Evolutionary conservation across 2,797 vertebrate species (phyloP).

Genomic region (Gobionotothen gibberifrons): DNA sequence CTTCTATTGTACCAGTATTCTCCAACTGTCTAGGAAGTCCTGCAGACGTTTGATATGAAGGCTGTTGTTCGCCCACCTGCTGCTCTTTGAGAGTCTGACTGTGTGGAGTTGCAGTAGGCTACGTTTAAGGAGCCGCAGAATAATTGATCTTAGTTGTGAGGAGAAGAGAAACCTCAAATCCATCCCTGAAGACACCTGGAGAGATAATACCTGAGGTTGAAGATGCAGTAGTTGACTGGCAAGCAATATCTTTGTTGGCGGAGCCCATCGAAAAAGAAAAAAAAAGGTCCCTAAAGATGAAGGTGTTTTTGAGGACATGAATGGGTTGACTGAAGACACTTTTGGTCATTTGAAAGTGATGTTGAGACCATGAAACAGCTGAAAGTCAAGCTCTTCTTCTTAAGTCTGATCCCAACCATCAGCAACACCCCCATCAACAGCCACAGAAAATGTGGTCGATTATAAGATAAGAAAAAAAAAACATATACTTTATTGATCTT

Average conservation of each 20-base stretch:
- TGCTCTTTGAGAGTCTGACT: slow-evolving; percentile 6
- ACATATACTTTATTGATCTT: no score
- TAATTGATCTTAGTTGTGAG: background rate
- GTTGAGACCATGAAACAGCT: slow-evolving; percentile 1
- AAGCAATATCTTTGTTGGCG: background rate
- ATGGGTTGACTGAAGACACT: background rate
- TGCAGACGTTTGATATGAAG: background rate
- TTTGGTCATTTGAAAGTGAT: background rate
- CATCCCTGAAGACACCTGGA: background rate
- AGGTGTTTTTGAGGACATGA: background rate
- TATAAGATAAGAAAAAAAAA: no score
- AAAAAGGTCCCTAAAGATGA: background rate
- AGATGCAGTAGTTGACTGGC: background rate
- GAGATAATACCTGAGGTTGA: background rate
- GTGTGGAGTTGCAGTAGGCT: background rate
- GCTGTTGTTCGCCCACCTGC: background rate
- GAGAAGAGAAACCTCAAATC: background rate
- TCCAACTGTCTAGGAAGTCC: background rate
- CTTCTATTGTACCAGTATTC: background rate
- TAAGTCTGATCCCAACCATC: slow-evolving; percentile 11
- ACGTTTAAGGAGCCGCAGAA: background rate
- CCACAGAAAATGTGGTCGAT: background rate
- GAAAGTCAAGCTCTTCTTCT: background rate
- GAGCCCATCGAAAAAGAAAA: background rate
- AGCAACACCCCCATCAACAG: background rate